Base-by-base conservation (phyloP, 2,797 vertebrate species). In the Varecia variegata region DNA sequence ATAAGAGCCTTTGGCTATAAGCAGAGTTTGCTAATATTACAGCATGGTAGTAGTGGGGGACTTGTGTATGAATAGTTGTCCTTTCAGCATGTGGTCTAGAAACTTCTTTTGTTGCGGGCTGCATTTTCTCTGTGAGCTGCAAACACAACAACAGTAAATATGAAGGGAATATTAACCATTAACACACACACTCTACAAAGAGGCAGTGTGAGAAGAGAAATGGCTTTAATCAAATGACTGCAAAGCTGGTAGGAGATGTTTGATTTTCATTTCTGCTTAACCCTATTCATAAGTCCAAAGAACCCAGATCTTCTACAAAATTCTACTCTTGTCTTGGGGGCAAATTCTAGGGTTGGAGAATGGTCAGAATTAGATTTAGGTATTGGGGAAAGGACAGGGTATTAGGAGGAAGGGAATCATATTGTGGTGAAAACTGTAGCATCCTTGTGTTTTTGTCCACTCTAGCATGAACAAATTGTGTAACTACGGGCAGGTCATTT, bases 171-270 rank as follows among this genome's bases (percentile, higher is more conserved):
- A 45, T 58, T 67, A 87, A 50, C 56, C n/a, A 13, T 80, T 67
- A 13, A 35, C 54, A 82, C 45, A 43, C 30, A 35, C 54, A 67
- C 5, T 43, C 32, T 74, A 86, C 58, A 76, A 68, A 86, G 50
- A 88, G 25, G 11, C 21, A 52, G 38, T 50, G 1, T 43, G 54
- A 74, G 35, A 93, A 95, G 30, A 88, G 94, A 94, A 92, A 67
- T 74, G 62, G n/a, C 90, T 95, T 86, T 90, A 67, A 92, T 82
- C 17, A 85, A 92, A 81, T 62, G 87, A 60, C 43, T 52, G 11
- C 43, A 95, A 86, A 77, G 25, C 43, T 40, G 8, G 35, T 25
- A 47, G 30, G 67, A 77, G n/a, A 54, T 62, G 67, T 9, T 60
- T 52, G 58, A 82, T 84, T 77, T 96, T 94, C 40, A 47, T 88